Conservation (phyloP, 1,140 invertebrate genomes). For the Thaumetopoea pityocampa region DNA sequence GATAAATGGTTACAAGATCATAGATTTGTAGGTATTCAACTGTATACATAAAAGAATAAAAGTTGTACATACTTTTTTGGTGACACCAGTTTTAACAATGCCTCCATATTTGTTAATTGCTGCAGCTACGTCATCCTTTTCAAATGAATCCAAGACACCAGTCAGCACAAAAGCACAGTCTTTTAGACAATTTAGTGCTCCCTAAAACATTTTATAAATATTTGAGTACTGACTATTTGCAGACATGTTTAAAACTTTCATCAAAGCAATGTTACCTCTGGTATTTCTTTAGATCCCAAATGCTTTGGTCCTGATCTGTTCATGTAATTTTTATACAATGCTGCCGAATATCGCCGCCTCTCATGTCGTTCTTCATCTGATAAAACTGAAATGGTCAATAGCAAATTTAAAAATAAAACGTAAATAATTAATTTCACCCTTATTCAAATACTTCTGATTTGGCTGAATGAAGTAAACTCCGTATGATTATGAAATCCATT, state of each 20-base stretch:
- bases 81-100: conserved; percentile 83
- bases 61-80: conserved; percentile 78
- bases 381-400: conserved; percentile 58
- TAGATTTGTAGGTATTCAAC: too few relatives aligned
- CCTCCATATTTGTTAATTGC: conserved; percentile 90
- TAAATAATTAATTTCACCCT: too few relatives aligned
- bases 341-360: conserved; percentile 78
- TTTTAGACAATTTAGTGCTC: conserved; percentile 83
- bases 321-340: conserved; percentile 84
- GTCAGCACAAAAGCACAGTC: conserved; percentile 90
- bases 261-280: too few relatives aligned
- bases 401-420: too few relatives aligned
- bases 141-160: conserved; percentile 92
- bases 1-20: too few relatives aligned
- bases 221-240: background rate
- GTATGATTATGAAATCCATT: too few relatives aligned
- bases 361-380: conserved; percentile 80
- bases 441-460: too few relatives aligned
- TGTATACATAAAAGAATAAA: background rate
- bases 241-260: too few relatives aligned
- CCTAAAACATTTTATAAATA: conserved; percentile 78
- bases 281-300: conserved; percentile 88
- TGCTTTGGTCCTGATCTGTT: conserved; percentile 85
- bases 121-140: conserved; percentile 85
- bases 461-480: too few relatives aligned